Percentiles rank a stretch among this genome's conserved stretches.
These are phyloP conservation scores for Pseudolycoriella hygida DNA, from an alignment of 2,888 invertebrate genomes.

Conservation along the genomic window DNA sequence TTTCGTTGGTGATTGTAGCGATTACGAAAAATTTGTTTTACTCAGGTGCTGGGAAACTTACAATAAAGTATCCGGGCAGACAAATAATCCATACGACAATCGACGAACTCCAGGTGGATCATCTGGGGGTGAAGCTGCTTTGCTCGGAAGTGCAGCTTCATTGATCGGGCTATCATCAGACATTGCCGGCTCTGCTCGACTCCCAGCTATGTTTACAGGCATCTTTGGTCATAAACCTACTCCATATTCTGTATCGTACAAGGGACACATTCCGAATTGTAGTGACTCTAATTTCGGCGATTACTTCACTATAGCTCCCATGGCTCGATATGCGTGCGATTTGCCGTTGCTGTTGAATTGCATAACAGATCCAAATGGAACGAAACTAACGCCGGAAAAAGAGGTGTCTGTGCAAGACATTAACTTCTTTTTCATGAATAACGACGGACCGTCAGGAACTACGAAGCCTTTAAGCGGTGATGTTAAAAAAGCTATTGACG, in stretches of 20 bases:
- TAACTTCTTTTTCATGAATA: constrained; percentile 64
- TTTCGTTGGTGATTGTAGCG: no score
- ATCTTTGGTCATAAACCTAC: constrained; percentile 87
- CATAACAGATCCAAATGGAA: constrained; percentile 36
- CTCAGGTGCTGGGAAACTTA: constrained; percentile 85
- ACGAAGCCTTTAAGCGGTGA: constrained; percentile 29
- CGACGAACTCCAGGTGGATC: constrained; percentile 70
- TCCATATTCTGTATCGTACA: constrained; percentile 42
- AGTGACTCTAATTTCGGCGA: constrained; percentile 31
- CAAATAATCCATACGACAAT: constrained; percentile 77
- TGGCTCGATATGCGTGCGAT: constrained; percentile 76
- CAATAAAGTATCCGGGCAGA: constrained; percentile 72
- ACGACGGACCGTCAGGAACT: constrained; percentile 48
- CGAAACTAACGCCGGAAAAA: constrained; percentile 31
- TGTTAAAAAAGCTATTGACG: constrained; percentile 25
- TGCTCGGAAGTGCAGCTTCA: constrained; percentile 64
- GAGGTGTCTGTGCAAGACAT: constrained; percentile 37
- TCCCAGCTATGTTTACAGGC: constrained; percentile 82
- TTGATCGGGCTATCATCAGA: constrained; percentile 74
- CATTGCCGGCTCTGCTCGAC: constrained; percentile 73
- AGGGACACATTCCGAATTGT: constrained; percentile 51
- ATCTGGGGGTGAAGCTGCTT: constrained; percentile 69
- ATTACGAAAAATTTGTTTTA: no score
- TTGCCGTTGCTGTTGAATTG: constrained; percentile 55
- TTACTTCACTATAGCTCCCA: constrained; percentile 67